These are phyloP conservation scores for Rachycentron canadum DNA, from an alignment of 2,797 vertebrate genomes.

Conservation along the genomic window DNA sequence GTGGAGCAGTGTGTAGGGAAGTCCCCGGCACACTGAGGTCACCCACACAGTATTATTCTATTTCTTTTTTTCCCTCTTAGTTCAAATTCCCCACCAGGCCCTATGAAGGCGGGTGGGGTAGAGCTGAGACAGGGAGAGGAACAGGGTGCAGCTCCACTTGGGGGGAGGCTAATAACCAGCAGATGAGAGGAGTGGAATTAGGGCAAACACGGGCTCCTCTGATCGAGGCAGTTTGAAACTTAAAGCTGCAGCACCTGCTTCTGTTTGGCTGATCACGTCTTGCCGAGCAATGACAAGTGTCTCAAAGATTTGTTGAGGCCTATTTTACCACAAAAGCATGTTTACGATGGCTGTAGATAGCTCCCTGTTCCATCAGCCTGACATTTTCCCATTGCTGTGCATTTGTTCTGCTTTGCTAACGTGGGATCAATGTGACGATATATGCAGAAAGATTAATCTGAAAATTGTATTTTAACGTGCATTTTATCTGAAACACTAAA, in stretches of 20 bases:
- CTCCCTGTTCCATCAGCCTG: too few species aligned
- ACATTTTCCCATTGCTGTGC: background rate
- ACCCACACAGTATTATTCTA: slow-evolving; percentile 46
- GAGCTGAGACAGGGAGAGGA: slow-evolving; percentile 42
- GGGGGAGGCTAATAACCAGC: slow-evolving; percentile 48
- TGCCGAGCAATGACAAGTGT: background rate
- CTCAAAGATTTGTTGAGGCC: background rate
- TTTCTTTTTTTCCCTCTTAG: slow-evolving; percentile 4
- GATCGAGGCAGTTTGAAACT: background rate
- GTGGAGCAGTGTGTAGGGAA: slow-evolving; percentile 65
- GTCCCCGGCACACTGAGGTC: slow-evolving; percentile 64
- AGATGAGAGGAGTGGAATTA: slow-evolving; percentile 53
- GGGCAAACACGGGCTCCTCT: slow-evolving; percentile 42
- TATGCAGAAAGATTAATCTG: too few species aligned
- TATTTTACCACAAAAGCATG: background rate
- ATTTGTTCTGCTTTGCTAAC: background rate
- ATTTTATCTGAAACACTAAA: background rate
- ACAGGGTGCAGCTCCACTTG: slow-evolving; percentile 56
- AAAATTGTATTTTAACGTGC: background rate
- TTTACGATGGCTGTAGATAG: background rate
- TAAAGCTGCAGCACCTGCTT: slow-evolving; percentile 6
- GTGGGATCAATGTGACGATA: background rate
- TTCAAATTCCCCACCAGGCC: slow-evolving; percentile 34
- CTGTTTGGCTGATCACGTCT: background rate
- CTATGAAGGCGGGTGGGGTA: slow-evolving; percentile 42